Evolutionary conservation across 2,888 invertebrate species (phyloP), one percentile per base, ranked within the genome.

Genomic region (Oxycera nigricornis): DNA sequence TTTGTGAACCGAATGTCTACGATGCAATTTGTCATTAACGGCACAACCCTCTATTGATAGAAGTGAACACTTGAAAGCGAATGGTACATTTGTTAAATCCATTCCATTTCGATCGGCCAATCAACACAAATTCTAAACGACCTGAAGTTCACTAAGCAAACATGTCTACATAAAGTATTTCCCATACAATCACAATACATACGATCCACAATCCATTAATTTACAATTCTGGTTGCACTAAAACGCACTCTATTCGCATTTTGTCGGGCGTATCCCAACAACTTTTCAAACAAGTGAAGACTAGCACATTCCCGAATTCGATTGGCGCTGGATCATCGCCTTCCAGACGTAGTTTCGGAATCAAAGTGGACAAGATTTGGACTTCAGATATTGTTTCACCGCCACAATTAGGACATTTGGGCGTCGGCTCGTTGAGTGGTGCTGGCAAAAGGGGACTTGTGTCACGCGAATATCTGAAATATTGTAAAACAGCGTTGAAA

Each of bases 291-390:
- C 96, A 97, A 1, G 95, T 93, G 82, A 91, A 96, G 17, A 96
- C 86, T 14, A 95, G 86, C 1, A 95, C 91, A n/a, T 94, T 95
- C 7, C 96, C 94, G 83, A 93, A 96, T 84, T 96, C 96, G 50
- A 94, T 84, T 14, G 87, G 87, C 22, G 87, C 84, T 1, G 84
- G 80, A 76, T 88, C 88, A 35, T 85, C 87, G 11, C 88, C 88
- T 20, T 86, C 83, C 62, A 94, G 83, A 70, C 87, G 87, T 39
- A 95, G 85, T 73, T 91, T 89, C 22, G 91, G 90, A 73, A 95
- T 91, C 41, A 95, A 87, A 1, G 92, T 92, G 0, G 96, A 94
- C 65, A 96, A 87, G 55, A 96, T 86, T 86, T 96, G 96, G 11
- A 95, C 85, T 84, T 96, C 96, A 82, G 94, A 95, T 26, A 89